Percentiles rank a stretch among this genome's conserved stretches.
These are phyloP conservation scores for Cichladusa arquata DNA, from an alignment of 2,113 vertebrate genomes.

Conservation along the genomic window DNA sequence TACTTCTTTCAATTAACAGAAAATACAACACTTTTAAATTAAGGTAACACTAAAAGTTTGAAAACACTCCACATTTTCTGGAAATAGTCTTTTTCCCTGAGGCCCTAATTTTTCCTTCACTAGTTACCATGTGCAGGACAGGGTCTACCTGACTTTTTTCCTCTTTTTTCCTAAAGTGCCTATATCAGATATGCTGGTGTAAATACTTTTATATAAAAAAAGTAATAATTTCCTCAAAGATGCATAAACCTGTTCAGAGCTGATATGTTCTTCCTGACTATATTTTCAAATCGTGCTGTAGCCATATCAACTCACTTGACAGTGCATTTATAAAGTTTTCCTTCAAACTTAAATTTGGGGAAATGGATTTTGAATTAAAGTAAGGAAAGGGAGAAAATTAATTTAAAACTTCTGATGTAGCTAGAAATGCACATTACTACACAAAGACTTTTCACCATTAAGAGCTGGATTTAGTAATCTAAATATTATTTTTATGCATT, in stretches of 20 bases:
- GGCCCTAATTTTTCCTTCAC: not conserved
- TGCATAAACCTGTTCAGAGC: not conserved
- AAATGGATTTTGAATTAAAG: not conserved
- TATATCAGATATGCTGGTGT: slow-evolving; percentile 10
- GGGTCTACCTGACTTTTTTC: not conserved
- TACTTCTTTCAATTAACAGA: not conserved
- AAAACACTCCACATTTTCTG: not conserved
- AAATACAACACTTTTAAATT: not conserved
- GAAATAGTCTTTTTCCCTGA: not conserved
- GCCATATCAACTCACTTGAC: not conserved
- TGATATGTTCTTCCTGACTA: not conserved
- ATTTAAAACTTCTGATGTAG: not conserved
- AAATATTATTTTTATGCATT: not conserved
- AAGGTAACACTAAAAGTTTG: not conserved
- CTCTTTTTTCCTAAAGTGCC: slow-evolving; percentile 5
- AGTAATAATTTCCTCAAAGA: not conserved
- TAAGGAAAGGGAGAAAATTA: not conserved
- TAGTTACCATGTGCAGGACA: not conserved
- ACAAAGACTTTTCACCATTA: not conserved
- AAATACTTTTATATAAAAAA: not conserved
- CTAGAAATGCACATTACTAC: not conserved
- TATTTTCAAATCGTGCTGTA: not conserved
- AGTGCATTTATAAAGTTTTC: not conserved
- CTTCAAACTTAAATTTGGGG: not conserved
- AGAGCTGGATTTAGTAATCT: not conserved